These are phyloP conservation scores for Atopsyche davidsoni DNA, from an alignment of 1,140 invertebrate species.

Conservation along the genomic window DNA sequence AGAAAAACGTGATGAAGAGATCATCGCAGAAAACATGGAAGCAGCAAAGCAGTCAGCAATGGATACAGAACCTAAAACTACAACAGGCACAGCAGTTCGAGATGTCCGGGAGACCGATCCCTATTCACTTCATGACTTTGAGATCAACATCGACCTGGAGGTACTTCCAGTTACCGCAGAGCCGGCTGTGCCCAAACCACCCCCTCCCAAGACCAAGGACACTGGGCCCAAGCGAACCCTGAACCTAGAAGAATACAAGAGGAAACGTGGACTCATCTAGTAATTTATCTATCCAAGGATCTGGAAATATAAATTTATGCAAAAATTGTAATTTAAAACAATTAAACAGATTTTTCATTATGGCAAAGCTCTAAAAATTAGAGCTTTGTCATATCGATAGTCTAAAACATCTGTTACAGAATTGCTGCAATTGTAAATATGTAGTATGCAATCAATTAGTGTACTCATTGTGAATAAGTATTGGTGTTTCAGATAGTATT, in stretches of 20 bases:
- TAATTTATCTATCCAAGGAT: too few species aligned
- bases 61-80: slow-evolving; percentile 27
- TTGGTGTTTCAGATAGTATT: too few species aligned
- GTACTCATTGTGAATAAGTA: too few species aligned
- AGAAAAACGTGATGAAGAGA: slow-evolving; percentile 39
- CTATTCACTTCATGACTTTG: slow-evolving; percentile 93
- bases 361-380: too few species aligned
- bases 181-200: slow-evolving; percentile 67
- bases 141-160: slow-evolving; percentile 91
- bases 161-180: slow-evolving; percentile 67
- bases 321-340: too few species aligned
- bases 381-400: too few species aligned
- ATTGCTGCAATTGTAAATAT: too few species aligned
- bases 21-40: slow-evolving; percentile 13
- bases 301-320: too few species aligned
- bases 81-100: slow-evolving; percentile 33
- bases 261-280: slow-evolving; percentile 86
- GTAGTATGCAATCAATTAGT: too few species aligned
- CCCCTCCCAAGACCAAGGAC: slow-evolving; percentile 63
- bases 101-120: slow-evolving; percentile 64
- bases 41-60: slow-evolving; percentile 17
- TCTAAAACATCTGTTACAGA: too few species aligned
- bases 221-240: slow-evolving; percentile 79
- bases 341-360: too few species aligned
- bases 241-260: slow-evolving; percentile 97